Evolutionary conservation across 1,140 invertebrate species (phyloP).

Genomic region (Zaprionus gabonicus): DNA sequence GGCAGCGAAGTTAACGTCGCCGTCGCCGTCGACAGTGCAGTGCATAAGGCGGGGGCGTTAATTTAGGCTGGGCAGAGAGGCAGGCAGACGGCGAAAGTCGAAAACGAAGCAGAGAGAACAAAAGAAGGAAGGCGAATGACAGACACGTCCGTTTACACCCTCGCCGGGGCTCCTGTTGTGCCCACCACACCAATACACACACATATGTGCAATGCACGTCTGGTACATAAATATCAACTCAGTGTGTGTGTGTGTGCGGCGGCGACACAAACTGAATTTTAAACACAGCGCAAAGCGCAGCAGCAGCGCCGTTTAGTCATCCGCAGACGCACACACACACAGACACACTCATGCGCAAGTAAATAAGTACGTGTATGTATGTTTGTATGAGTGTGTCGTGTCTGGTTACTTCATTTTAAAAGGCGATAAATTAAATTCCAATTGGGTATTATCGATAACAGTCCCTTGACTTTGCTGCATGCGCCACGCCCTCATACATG

Average conservation of each 20-base stretch:
- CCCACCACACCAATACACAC: conserved; percentile 27
- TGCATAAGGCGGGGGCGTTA: conserved; percentile 10
- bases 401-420: conserved; percentile 25
- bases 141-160: conserved; percentile 75
- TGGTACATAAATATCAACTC: conserved; percentile 40
- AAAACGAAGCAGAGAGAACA: conserved; percentile 40
- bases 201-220: conserved; percentile 34
- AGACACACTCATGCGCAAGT: conserved; percentile 12
- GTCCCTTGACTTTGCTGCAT: conserved; percentile 12
- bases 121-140: conserved; percentile 71
- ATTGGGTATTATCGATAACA: conserved; percentile 46
- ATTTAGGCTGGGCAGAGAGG: conserved; percentile 2
- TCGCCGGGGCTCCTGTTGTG: conserved; percentile 37
- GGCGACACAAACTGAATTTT: conserved; percentile 65
- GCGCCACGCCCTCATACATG: conserved; percentile 39
- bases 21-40: background rate
- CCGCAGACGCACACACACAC: conserved; percentile 14
- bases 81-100: conserved; percentile 32
- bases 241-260: conserved; percentile 9
- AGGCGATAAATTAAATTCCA: conserved; percentile 38
- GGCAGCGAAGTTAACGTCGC: background rate
- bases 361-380: background rate
- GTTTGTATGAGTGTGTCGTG: conserved; percentile 1
- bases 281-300: conserved; percentile 45
- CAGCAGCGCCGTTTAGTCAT: conserved; percentile 43